Base-by-base conservation (phyloP, 2,113 vertebrate species). In the Acrocephalus arundinaceus region DNA sequence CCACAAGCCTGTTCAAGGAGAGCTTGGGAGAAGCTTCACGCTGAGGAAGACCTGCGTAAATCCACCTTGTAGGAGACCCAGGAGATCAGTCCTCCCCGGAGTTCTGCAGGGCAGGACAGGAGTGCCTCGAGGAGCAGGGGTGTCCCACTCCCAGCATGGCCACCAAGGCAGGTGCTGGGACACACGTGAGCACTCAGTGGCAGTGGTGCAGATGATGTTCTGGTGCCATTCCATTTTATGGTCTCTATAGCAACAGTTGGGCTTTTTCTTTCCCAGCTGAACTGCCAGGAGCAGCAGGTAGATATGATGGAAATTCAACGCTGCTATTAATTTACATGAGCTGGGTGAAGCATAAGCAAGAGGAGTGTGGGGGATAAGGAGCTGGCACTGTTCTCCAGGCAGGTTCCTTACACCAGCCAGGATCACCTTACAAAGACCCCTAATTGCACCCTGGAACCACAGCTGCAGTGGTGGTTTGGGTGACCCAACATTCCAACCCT, bases 321-420 rank as follows among this genome's bases (percentile, higher is more conserved):
- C 90, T 25, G 4, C 90, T 46, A 80, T 85, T 90, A 66, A 93
- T 82, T 94, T 94, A 66, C 88, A 94, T 79, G 88, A 97, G 94
- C 45, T 31, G 63, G 39, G 37, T 11, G 81, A 81, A 49, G 66
- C 1, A 0, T 35, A 48, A 93, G 90, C 74, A 35, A 63, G 61
- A 74, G 52, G 52, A 79, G 54, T 1, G 1, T 4, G 23, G 57
- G 35, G 58, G 49, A 75, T 21, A 24, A 75, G 70, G 35, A 68
- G 49, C 24, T 48, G 82, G 65, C 11, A 28, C 6, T 2, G 2
- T 11, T 62, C 4, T 21, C 68, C 81, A 49, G 58, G 61, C 76
- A 71, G 73, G 73, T 54, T 43, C 73, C 45, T 58, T 16, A 25
- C 0, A 0, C 12, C 1, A 5, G 23, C 35, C 2, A 0, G 62